Evolutionary conservation across 1,140 invertebrate genomes (phyloP).

Genomic region (Leptopilina boulardi): DNA sequence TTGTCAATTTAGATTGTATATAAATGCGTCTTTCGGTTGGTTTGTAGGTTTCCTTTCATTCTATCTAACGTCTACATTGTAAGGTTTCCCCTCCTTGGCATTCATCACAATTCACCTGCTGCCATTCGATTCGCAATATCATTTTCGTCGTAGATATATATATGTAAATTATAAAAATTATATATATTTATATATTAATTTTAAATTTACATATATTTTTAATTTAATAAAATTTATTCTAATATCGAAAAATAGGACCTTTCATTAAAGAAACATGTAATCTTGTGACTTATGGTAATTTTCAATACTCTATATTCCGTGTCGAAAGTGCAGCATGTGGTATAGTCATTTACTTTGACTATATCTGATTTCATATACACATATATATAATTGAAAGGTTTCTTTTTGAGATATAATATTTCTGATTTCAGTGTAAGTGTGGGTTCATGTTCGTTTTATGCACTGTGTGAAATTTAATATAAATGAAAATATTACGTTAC

Average conservation of each 20-base stretch:
- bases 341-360: neutral
- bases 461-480: neutral
- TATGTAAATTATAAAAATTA: too few relatives aligned
- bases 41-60: constrained; percentile 13
- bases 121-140: neutral
- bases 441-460: neutral
- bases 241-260: neutral
- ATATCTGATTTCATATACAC: constrained; percentile 18
- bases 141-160: neutral
- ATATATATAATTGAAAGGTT: constrained; percentile 25
- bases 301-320: neutral
- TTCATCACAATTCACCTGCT: constrained; percentile 22
- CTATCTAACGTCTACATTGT: neutral
- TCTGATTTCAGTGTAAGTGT: neutral
- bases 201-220: too few relatives aligned
- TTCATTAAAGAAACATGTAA: neutral
- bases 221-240: neutral
- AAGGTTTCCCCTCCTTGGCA: neutral
- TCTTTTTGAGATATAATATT: constrained; percentile 17
- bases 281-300: neutral
- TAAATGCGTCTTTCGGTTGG: neutral
- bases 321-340: neutral
- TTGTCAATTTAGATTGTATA: neutral
- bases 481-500: constrained; percentile 5
- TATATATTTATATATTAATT: too few relatives aligned